Evolutionary conservation across 2,888 invertebrate species (phyloP), one percentile per base, ranked within the genome.

Genomic region (Augochlorella aurata): DNA sequence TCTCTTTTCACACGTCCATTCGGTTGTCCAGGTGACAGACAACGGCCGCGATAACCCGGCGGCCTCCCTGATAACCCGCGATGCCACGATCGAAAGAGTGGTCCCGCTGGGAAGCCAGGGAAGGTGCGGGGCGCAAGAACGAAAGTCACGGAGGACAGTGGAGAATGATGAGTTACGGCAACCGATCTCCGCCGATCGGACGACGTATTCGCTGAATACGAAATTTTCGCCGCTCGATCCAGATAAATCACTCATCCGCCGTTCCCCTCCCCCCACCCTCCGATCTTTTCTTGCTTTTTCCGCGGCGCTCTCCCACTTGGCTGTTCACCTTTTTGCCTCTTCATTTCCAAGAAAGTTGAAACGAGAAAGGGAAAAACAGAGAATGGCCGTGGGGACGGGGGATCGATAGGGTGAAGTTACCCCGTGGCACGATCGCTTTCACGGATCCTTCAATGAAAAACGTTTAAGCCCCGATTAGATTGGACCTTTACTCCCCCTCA

Each of bases 231-330:
- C 73, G 79, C 5, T 79, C 81, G 89, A 86, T 89, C 87, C 65
- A 87, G 84, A 90, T 90, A 89, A 90, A 89, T 90, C 89, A 90
- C 84, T 81, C 68, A 29, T 61, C 63, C 71, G 63, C 50, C 73
- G 16, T 77, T 61, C 63, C 58, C 21, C n/a, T 18, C 21, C 18
- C 18, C 50, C 24, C 16, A 21, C 66, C n/a, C 18, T 21, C 16
- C 52, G 12, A 70, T 52, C 47, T 67, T 68, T 79, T 77, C 61
- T 63, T 29, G 9, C 18, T 50, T 38, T 70, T 38, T 47, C 16
- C 45, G 21, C 18, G 14, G 29, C 29, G 29, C 47, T 14, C 54
- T 5, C 38, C 65, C 5, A 16, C 38, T 49, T 24, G 38, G 24
- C 61, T 54, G 69, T 52, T 70, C 81, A 58, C 38, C 68, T 81